Conservation (phyloP, 2,797 vertebrate genomes). For the Okamejei kenojei region DNA sequence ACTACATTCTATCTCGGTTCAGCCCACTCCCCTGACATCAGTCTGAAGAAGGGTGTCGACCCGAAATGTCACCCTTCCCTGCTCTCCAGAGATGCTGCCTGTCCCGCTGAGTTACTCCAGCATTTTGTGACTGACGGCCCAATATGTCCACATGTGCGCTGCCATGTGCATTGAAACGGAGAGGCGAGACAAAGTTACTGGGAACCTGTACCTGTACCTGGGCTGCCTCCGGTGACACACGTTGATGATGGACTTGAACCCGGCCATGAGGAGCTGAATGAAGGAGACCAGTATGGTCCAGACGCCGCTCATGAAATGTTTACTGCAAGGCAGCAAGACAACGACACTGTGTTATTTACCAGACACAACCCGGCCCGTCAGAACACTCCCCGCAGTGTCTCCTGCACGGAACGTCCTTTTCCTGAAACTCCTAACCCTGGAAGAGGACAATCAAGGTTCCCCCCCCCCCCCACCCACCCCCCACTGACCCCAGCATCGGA, state of each 20-base stretch:
- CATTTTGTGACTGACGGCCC: too few relatives aligned
- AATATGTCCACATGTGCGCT: background rate
- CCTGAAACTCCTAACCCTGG: background rate
- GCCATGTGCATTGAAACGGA: background rate
- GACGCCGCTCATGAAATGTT: fast-evolving
- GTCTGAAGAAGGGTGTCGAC: too few relatives aligned
- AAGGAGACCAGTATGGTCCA: background rate
- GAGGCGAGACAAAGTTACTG: too few relatives aligned
- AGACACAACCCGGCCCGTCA: too few relatives aligned
- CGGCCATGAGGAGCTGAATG: background rate
- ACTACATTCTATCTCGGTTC: too few relatives aligned
- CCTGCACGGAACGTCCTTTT: background rate
- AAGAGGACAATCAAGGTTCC: too few relatives aligned
- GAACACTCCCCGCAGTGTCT: background rate
- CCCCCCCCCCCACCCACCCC: too few relatives aligned
- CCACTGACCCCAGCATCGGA: background rate
- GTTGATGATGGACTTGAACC: too few relatives aligned
- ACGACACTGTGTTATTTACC: background rate
- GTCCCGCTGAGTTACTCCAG: too few relatives aligned
- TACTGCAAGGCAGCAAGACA: background rate
- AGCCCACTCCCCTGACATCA: too few relatives aligned
- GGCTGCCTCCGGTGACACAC: background rate
- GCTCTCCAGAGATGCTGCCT: too few relatives aligned
- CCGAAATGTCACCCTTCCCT: too few relatives aligned
- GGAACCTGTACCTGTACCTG: background rate